Base-by-base conservation (phyloP, 2,888 invertebrate genomes). In the Mesorhabditis spiculigera region DNA sequence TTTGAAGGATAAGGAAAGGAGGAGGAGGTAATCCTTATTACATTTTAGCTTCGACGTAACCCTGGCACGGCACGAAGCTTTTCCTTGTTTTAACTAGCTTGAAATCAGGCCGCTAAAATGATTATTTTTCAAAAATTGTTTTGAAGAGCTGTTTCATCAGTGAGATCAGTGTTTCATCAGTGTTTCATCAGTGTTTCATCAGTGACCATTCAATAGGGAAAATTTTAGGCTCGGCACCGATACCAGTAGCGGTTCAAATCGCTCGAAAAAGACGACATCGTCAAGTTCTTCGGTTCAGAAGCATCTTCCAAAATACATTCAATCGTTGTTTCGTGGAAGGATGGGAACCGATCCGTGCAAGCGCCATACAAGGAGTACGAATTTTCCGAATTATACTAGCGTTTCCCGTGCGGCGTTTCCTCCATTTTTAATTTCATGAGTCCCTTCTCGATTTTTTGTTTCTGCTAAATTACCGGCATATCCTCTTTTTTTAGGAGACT, bases 331-430 rank as follows among this genome's bases (percentile, higher is more conserved):
- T 71, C 76, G 85, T 16, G 81, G 80, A n/a, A 73, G 85, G 43
- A 84, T 84, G 84, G 85, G 84, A 66, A 81, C 81, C 5, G 83
- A 84, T 74, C 84, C 84, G 5, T 84, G 84, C 76, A 85, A 85
- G 72, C 72, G 83, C 45, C 80, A 80, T 69, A 72, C 76, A 64
- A 74, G 81, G 68, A 75, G 80, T 76, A 71, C 71, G 71, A 13
- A 50, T 50, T 50, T 13, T 75, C 72, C 45, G 72, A 71, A 8
- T 50, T 5, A 28, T 42, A 67, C 43, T 58, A 41, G 63, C 45
- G 41, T 43, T 42, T 61, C 68, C 42, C 68, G 45, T 45, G 50
- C 67, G 66, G 45, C 64, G 45, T 63, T 67, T 71, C 61, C 63
- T 65, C 50, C 64, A 68, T 68, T 61, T 65, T 63, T 44, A 28